Conservation (phyloP, 2,888 invertebrate genomes). For the Beris chalybata region DNA sequence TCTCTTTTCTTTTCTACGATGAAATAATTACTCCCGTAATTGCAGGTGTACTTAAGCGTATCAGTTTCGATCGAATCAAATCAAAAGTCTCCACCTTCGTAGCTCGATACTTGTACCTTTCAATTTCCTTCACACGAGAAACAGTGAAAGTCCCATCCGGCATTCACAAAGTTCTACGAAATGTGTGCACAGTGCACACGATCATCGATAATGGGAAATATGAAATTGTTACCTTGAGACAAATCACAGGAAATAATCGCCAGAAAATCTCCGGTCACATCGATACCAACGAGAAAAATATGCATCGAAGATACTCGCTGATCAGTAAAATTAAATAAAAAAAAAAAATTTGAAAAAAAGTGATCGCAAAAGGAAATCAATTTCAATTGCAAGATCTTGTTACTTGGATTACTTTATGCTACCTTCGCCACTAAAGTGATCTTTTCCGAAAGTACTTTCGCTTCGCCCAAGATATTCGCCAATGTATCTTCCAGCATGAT, state of each 20-base stretch:
- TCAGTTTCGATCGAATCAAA: too few species aligned
- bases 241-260: constrained; percentile 30
- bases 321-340: neutral
- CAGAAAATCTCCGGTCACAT: constrained; percentile 17
- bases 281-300: neutral
- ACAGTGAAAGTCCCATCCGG: too few species aligned
- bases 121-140: too few species aligned
- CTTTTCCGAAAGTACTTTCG: constrained; percentile 25
- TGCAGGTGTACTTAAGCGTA: too few species aligned
- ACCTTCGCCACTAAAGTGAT: constrained; percentile 1
- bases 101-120: too few species aligned
- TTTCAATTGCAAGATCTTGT: constrained; percentile 20
- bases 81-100: too few species aligned
- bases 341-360: neutral
- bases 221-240: constrained; percentile 16
- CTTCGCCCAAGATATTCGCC: constrained; percentile 1
- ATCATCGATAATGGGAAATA: constrained; percentile 2
- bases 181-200: too few species aligned
- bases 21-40: too few species aligned
- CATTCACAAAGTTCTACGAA: too few species aligned
- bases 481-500: constrained; percentile 1
- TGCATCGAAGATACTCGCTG: neutral
- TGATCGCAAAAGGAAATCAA: constrained; percentile 13
- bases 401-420: constrained; percentile 2
- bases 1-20: too few species aligned